These are phyloP conservation scores for Venturia canescens DNA, from an alignment of 1,140 invertebrate genomes.

Conservation along the genomic window DNA sequence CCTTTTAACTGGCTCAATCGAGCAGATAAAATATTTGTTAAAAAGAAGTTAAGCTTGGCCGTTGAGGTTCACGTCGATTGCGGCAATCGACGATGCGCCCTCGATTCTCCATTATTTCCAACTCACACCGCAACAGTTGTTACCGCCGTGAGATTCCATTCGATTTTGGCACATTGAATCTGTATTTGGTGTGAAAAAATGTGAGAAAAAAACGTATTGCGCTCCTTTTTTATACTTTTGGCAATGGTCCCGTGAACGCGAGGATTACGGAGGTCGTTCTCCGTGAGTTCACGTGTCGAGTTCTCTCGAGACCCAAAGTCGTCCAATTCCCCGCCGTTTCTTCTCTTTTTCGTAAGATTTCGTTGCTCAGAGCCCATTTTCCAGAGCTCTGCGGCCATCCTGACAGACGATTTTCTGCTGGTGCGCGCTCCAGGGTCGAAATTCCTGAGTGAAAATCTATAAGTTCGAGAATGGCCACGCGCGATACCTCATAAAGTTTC, in stretches of 20 bases:
- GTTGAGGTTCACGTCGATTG: too few species aligned
- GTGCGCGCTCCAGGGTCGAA: neutral
- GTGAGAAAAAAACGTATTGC: neutral
- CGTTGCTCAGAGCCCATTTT: slow-evolving; percentile 1
- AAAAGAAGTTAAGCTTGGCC: too few species aligned
- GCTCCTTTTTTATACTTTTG: slow-evolving; percentile 2
- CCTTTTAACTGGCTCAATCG: too few species aligned
- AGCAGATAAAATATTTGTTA: too few species aligned
- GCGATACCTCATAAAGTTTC: slow-evolving; percentile 23
- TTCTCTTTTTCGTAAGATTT: neutral
- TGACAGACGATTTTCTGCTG: neutral
- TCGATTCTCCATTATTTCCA: too few species aligned
- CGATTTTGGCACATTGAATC: neutral
- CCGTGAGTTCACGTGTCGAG: neutral
- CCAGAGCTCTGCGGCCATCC: neutral
- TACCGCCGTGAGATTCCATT: neutral
- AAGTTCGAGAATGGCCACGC: neutral
- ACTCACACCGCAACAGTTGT: too few species aligned
- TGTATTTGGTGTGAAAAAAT: neutral
- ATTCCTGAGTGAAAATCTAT: slow-evolving; percentile 3
- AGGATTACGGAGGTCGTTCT: neutral
- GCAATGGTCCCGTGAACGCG: neutral
- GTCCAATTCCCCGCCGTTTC: neutral
- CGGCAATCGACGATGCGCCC: too few species aligned
- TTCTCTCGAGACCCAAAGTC: neutral